Percentiles rank a stretch among this genome's conserved stretches.
These are phyloP conservation scores for Aphelocoma coerulescens DNA, from an alignment of 2,113 vertebrate species.

Conservation along the genomic window DNA sequence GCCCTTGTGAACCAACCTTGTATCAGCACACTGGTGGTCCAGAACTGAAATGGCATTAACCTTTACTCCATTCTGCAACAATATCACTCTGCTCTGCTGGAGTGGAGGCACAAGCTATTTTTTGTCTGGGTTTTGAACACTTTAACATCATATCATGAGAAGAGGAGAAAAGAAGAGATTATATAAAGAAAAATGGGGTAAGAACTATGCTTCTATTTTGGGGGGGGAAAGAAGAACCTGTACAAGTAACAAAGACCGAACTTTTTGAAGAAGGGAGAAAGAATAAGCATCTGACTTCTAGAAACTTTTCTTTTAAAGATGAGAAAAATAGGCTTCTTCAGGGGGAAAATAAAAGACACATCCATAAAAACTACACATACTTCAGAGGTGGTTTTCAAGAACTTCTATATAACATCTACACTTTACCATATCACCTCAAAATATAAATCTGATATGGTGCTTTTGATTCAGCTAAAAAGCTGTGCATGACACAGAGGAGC, in stretches of 20 bases:
- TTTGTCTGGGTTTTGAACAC: neutral
- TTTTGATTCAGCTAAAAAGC: neutral
- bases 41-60: neutral
- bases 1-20: neutral
- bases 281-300: neutral
- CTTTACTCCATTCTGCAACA: neutral
- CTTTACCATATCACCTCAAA: neutral
- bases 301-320: neutral
- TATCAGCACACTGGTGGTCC: neutral
- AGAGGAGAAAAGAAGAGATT: neutral
- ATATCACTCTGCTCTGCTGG: neutral
- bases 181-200: neutral
- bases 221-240: rapidly evolving
- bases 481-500: neutral
- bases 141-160: neutral
- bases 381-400: neutral
- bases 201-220: neutral
- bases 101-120: neutral
- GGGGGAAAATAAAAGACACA: rapidly evolving
- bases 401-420: neutral
- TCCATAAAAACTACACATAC: neutral
- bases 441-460: neutral
- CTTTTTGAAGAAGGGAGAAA: neutral
- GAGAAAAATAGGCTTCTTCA: neutral
- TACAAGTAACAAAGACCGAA: neutral